Conservation (phyloP, 2,797 vertebrate species). For the Lagocephalus sceleratus region DNA sequence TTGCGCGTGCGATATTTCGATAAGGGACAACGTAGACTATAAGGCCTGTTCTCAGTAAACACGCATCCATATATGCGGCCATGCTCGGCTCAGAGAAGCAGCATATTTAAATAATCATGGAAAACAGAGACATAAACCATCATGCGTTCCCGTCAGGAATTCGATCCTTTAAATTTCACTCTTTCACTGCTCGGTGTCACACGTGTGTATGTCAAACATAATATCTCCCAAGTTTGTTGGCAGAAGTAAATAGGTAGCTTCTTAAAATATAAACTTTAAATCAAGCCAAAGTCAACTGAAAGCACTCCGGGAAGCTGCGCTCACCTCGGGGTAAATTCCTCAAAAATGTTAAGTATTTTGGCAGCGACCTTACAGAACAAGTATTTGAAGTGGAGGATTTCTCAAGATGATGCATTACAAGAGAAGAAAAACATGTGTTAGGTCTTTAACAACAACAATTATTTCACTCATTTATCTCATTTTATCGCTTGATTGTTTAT, state of each 20-base stretch:
- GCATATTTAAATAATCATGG: conserved; percentile 7
- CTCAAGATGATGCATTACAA: no score
- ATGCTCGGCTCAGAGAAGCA: conserved; percentile 12
- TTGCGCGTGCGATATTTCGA: conserved; percentile 56
- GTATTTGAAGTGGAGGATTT: no score
- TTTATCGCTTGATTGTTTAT: background rate
- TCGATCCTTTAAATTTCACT: no score
- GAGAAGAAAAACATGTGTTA: no score
- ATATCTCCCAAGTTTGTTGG: background rate
- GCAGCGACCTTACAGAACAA: background rate
- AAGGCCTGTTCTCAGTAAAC: conserved; percentile 48
- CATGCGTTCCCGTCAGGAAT: no score
- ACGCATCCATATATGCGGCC: conserved; percentile 24
- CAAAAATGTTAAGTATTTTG: conserved; percentile 33
- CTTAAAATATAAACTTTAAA: conserved; percentile 18
- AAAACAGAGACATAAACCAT: no score
- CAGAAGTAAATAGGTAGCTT: background rate
- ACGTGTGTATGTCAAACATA: no score
- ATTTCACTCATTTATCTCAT: conserved; percentile 2
- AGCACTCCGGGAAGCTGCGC: conserved; percentile 14
- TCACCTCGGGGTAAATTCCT: conserved; percentile 20
- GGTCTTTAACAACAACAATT: no score
- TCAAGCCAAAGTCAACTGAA: conserved; percentile 1
- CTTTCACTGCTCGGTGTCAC: no score
- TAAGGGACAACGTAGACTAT: conserved; percentile 63